phyloP scores from a whole-genome alignment of 2,888 invertebrate species.

The Tribolium freemani region DNA sequence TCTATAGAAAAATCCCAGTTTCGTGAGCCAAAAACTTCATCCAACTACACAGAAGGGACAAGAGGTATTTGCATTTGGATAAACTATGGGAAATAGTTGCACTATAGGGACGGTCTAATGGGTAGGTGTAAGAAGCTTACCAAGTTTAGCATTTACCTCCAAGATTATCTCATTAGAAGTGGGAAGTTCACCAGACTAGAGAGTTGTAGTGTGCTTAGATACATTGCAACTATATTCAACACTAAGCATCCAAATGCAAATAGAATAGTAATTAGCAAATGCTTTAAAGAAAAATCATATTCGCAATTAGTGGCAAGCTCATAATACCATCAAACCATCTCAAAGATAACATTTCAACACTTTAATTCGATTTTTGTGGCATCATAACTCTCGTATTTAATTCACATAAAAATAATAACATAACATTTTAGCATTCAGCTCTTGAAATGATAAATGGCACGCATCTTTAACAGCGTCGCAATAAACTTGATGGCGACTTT shows the following conservation, averaged over 20 bases:
- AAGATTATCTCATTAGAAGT: not conserved
- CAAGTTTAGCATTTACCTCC: not conserved
- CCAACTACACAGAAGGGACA: not conserved
- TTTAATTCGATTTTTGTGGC: not conserved
- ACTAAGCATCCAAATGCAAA: not conserved
- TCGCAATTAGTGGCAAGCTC: no score
- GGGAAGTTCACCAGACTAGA: not conserved
- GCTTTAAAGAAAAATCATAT: not conserved
- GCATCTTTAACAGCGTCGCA: not conserved
- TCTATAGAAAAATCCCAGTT: not conserved
- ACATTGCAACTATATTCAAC: not conserved
- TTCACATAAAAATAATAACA: not conserved
- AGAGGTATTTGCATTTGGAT: not conserved
- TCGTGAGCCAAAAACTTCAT: not conserved
- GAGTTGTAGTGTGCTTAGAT: not conserved
- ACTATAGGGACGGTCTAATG: not conserved
- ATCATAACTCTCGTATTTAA: not conserved
- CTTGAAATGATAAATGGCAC: not conserved
- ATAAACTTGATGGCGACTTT: not conserved
- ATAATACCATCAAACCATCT: no score
- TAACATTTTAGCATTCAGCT: not conserved
- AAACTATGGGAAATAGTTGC: not conserved
- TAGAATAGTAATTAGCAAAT: not conserved
- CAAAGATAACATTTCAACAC: no score
- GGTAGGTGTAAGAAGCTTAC: not conserved